A percentile compares a stretch with the other conserved stretches of the same genome.
These are phyloP conservation scores for Drosophila stalkeri DNA, from an alignment of 2,888 invertebrate genomes.

Conservation along the genomic window DNA sequence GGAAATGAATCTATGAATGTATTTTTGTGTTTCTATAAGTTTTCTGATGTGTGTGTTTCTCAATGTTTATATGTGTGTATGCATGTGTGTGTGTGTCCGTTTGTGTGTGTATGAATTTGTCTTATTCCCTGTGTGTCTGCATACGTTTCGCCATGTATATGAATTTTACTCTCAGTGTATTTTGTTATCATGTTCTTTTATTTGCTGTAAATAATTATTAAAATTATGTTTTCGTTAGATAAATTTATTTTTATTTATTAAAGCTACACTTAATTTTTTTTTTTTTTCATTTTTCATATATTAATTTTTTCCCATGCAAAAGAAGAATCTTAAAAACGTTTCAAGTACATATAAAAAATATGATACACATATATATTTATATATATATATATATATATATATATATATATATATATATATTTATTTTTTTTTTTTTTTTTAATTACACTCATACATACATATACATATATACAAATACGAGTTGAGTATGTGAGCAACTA, in stretches of 20 bases:
- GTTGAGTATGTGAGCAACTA: slow-evolving; percentile 31
- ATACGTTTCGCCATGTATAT: not conserved
- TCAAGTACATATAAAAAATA: slow-evolving; percentile 75
- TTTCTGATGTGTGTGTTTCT: not conserved
- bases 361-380: slow-evolving; percentile 30
- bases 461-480: slow-evolving; percentile 42
- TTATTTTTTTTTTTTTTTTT: too few species aligned
- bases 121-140: too few species aligned
- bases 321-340: slow-evolving; percentile 68
- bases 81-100: slow-evolving; percentile 3
- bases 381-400: slow-evolving; percentile 40
- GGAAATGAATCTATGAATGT: too few species aligned
- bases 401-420: slow-evolving; percentile 48
- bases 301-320: slow-evolving; percentile 54
- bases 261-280: not conserved
- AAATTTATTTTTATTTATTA: slow-evolving; percentile 36
- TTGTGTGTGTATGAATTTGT: not conserved
- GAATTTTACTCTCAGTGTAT: not conserved
- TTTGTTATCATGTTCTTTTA: not conserved
- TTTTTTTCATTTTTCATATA: not conserved
- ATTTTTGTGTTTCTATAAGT: too few species aligned
- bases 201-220: slow-evolving; percentile 72
- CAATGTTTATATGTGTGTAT: not conserved
- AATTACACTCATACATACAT: slow-evolving; percentile 49
- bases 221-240: slow-evolving; percentile 53